These are phyloP conservation scores for Drosophila fungiperda DNA, from an alignment of 2,888 invertebrate species.

Conservation along the genomic window DNA sequence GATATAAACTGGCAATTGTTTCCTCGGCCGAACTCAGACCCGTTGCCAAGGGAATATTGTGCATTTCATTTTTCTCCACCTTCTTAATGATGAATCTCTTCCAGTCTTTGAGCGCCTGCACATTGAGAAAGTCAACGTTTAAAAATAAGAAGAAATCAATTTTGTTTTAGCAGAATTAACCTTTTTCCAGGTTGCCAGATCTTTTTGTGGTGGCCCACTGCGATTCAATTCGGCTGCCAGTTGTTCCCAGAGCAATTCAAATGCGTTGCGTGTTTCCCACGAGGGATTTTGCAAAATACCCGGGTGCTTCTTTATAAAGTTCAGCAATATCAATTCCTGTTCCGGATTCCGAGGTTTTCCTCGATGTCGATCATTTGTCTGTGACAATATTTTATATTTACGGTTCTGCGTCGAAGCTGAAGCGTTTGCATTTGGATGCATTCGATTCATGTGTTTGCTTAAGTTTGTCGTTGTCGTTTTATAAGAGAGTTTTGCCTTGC, in stretches of 20 bases:
- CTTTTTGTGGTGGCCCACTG: conserved; percentile 63
- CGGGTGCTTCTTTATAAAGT: conserved; percentile 64
- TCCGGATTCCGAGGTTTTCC: conserved; percentile 61
- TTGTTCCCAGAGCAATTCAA: conserved; percentile 64
- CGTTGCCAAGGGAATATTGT: conserved; percentile 62
- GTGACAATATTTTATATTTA: conserved; percentile 50
- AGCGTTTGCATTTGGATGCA: conserved; percentile 56
- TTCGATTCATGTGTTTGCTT: conserved; percentile 69
- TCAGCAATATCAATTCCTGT: conserved; percentile 60
- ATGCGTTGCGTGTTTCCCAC: conserved; percentile 57
- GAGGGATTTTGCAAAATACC: conserved; percentile 61
- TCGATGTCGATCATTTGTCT: conserved; percentile 53
- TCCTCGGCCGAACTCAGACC: conserved; percentile 65
- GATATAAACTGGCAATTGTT: conserved; percentile 65
- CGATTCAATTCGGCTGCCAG: conserved; percentile 53
- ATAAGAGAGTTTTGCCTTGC: conserved; percentile 66
- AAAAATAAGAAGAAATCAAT: not conserved
- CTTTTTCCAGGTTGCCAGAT: conserved; percentile 66
- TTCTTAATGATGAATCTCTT: conserved; percentile 67
- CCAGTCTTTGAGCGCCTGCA: conserved; percentile 68
- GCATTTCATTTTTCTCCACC: conserved; percentile 69
- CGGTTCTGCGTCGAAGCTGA: conserved; percentile 33
- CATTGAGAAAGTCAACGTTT: not conserved
- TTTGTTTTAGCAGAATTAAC: conserved; percentile 12
- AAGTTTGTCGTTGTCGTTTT: conserved; percentile 70